These are phyloP conservation scores for Euborellia annulipes DNA, from an alignment of 1,140 invertebrate genomes.

Conservation along the genomic window DNA sequence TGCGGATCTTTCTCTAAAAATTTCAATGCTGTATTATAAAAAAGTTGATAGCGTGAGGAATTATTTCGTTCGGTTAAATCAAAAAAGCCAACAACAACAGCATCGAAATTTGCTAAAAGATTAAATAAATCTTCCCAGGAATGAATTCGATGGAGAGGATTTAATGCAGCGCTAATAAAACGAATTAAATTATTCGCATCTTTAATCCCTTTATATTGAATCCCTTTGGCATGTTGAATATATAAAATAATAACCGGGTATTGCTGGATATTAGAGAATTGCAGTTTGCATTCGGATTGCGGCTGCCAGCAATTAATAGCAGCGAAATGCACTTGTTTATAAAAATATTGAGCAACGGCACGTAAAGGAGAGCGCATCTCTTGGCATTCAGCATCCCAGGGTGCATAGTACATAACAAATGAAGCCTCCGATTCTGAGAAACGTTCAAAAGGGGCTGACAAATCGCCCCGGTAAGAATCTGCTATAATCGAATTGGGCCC, in stretches of 20 bases:
- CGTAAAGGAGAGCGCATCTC: constrained; percentile 52
- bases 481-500: constrained; percentile 39
- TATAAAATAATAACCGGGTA: constrained; percentile 66
- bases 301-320: constrained; percentile 83
- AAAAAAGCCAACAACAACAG: constrained; percentile 48
- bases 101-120: constrained; percentile 43
- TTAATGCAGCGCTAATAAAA: constrained; percentile 51
- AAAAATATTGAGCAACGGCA: constrained; percentile 48
- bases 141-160: constrained; percentile 45
- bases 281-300: constrained; percentile 53
- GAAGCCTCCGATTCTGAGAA: constrained; percentile 45
- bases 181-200: constrained; percentile 52
- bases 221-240: constrained; percentile 41
- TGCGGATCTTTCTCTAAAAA: constrained; percentile 49
- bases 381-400: constrained; percentile 73
- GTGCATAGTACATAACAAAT: constrained; percentile 79
- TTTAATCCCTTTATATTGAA: constrained; percentile 52
- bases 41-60: constrained; percentile 38
- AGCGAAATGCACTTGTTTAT: constrained; percentile 56
- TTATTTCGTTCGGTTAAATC: constrained; percentile 29
- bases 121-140: constrained; percentile 38
- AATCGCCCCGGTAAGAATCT: constrained; percentile 57
- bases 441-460: constrained; percentile 39
- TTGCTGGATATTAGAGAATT: constrained; percentile 53
- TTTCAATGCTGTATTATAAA: constrained; percentile 51